phyloP scores from a whole-genome alignment of 2,797 vertebrate genomes.

The Mormyrops attenuatus region DNA sequence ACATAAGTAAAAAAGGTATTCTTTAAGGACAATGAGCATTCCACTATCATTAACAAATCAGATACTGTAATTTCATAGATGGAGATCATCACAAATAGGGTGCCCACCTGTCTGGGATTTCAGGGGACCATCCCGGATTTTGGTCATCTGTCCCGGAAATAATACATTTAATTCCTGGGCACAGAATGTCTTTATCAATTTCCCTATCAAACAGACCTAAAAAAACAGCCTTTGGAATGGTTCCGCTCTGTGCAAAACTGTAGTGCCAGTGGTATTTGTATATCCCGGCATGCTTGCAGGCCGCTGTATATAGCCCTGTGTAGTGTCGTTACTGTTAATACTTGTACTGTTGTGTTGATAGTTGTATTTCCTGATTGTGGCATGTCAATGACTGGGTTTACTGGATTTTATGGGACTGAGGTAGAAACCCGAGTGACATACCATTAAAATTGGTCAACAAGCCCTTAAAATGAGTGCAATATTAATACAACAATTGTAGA shows the following conservation, averaged over 20 bases:
- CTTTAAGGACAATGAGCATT: not conserved
- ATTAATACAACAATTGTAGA: not conserved
- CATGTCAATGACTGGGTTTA: not conserved
- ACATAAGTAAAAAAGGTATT: not conserved
- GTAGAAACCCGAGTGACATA: not conserved
- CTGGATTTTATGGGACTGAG: not conserved
- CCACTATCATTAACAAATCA: not conserved
- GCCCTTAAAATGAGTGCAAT: not conserved
- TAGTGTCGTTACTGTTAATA: too few relatives aligned
- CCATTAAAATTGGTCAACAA: not conserved
- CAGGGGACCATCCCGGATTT: not conserved
- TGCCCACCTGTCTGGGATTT: not conserved
- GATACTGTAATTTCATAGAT: not conserved
- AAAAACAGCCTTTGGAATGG: not conserved
- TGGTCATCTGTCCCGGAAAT: not conserved
- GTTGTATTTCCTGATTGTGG: too few relatives aligned
- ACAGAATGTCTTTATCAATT: not conserved
- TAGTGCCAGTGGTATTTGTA: not conserved
- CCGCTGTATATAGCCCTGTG: not conserved
- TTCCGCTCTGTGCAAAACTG: not conserved
- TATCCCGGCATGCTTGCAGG: not conserved
- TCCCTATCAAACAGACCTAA: not conserved
- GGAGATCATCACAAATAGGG: not conserved
- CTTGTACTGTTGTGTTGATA: too few relatives aligned
- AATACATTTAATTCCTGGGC: not conserved